A percentile compares a stretch with the other conserved stretches of the same genome.
Conservation (phyloP, 2,888 invertebrate genomes). For the Hanleya hanleyi region DNA sequence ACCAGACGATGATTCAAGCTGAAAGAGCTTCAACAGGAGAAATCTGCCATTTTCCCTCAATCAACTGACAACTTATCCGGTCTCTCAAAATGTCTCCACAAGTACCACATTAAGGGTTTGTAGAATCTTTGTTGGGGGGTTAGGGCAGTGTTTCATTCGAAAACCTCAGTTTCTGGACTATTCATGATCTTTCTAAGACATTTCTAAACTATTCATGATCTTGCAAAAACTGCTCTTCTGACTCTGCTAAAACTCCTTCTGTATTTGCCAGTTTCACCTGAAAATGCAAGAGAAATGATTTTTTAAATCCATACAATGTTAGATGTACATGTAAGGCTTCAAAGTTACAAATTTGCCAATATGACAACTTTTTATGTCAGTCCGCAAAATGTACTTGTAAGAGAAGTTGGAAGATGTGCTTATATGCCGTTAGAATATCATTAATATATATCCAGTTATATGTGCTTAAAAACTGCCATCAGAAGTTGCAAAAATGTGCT, state of each 20-base stretch:
- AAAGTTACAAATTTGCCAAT: not conserved
- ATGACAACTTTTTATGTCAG: not conserved
- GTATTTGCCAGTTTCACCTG: slow-evolving; percentile 65
- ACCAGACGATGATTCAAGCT: too few relatives aligned
- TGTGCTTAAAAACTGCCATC: too few relatives aligned
- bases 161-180: too few relatives aligned
- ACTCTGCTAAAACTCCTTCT: slow-evolving; percentile 64
- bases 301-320: not conserved
- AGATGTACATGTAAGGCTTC: not conserved
- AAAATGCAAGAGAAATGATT: slow-evolving; percentile 18
- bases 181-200: not conserved
- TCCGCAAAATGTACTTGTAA: not conserved
- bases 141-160: too few relatives aligned
- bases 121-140: too few relatives aligned
- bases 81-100: too few relatives aligned
- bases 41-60: too few relatives aligned
- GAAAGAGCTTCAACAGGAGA: too few relatives aligned
- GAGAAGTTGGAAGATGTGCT: not conserved
- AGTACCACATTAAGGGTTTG: too few relatives aligned
- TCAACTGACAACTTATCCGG: too few relatives aligned
- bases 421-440: not conserved
- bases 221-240: slow-evolving; percentile 65
- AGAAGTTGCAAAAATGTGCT: too few relatives aligned
- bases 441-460: too few relatives aligned
- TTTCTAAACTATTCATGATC: slow-evolving; percentile 61